Evolutionary conservation across 37 sponge, comb jelly and placozoan species (phyloP).

Genomic region (Ianthella basta): DNA sequence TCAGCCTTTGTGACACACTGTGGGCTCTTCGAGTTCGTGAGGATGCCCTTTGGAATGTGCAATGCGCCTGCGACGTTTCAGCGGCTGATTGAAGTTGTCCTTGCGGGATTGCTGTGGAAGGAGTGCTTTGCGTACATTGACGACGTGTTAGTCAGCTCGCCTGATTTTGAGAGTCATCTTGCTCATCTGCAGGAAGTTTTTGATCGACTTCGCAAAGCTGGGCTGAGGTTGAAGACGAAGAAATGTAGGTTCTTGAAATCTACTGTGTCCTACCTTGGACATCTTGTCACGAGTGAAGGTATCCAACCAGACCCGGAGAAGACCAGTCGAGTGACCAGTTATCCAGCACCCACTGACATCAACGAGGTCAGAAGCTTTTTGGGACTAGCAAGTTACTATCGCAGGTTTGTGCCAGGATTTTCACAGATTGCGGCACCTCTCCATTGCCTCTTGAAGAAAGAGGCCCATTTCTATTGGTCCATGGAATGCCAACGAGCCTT

Average conservation of each 20-base stretch:
- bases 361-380: conserved; percentile 15
- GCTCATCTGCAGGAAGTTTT: not conserved
- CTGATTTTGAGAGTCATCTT: not conserved
- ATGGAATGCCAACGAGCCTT: conserved; percentile 28
- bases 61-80: conserved; percentile 65
- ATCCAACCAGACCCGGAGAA: not conserved
- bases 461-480: conserved; percentile 21
- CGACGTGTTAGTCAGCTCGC: conserved; percentile 21
- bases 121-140: conserved; percentile 53
- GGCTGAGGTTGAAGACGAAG: conserved; percentile 16
- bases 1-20: conserved; percentile 32
- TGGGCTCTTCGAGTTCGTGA: conserved; percentile 42
- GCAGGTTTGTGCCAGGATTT: conserved; percentile 23
- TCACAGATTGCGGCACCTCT: conserved; percentile 35
- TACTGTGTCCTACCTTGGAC: conserved; percentile 12
- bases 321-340: not conserved
- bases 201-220: not conserved
- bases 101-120: conserved; percentile 27
- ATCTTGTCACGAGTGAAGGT: not conserved
- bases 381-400: conserved; percentile 35
- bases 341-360: conserved; percentile 15
- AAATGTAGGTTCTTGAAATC: conserved; percentile 11
- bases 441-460: conserved; percentile 4
- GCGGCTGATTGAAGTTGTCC: conserved; percentile 51
- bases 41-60: conserved; percentile 59